Conservation (phyloP, 2,797 vertebrate genomes). For the Epinephelus coioides region DNA sequence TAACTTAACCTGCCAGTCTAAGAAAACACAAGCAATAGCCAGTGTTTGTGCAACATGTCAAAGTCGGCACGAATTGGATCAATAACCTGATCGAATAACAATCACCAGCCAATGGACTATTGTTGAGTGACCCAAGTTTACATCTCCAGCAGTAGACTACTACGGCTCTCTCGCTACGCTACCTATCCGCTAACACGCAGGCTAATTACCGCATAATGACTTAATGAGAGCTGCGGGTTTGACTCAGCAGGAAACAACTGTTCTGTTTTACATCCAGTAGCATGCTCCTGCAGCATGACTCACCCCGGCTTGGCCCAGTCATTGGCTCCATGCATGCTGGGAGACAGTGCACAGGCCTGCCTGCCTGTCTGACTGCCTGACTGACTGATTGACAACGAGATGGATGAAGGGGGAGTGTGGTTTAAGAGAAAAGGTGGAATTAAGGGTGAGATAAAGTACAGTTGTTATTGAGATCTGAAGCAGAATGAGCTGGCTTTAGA, state of each 20-base stretch:
- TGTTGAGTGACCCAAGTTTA: slow-evolving; percentile 46
- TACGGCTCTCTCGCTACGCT: slow-evolving; percentile 50
- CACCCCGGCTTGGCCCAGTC: slow-evolving; percentile 66
- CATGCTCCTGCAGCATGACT: slow-evolving; percentile 78
- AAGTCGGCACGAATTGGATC: slow-evolving; percentile 43
- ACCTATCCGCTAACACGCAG: slow-evolving; percentile 77
- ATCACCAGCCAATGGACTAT: slow-evolving; percentile 27
- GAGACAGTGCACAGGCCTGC: slow-evolving; percentile 52
- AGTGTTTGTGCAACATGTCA: slow-evolving; percentile 30
- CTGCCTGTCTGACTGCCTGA: slow-evolving; percentile 44
- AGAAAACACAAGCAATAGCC: slow-evolving; percentile 36
- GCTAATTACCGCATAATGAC: slow-evolving; percentile 83
- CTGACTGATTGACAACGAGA: slow-evolving; percentile 51
- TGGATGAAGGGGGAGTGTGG: slow-evolving; percentile 31
- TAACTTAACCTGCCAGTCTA: slow-evolving; percentile 53
- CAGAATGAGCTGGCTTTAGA: neutral
- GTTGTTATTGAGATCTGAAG: slow-evolving; percentile 17
- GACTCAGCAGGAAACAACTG: slow-evolving; percentile 82
- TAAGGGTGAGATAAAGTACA: slow-evolving; percentile 48
- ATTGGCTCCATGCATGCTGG: slow-evolving; percentile 48
- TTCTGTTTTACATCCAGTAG: slow-evolving; percentile 83
- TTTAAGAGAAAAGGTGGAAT: slow-evolving; percentile 50
- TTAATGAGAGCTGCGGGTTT: slow-evolving; percentile 82
- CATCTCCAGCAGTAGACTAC: slow-evolving; percentile 34
- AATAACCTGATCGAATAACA: slow-evolving; percentile 62